These are phyloP conservation scores for Fragum fragum DNA, from an alignment of 2,888 invertebrate species.

Conservation along the genomic window DNA sequence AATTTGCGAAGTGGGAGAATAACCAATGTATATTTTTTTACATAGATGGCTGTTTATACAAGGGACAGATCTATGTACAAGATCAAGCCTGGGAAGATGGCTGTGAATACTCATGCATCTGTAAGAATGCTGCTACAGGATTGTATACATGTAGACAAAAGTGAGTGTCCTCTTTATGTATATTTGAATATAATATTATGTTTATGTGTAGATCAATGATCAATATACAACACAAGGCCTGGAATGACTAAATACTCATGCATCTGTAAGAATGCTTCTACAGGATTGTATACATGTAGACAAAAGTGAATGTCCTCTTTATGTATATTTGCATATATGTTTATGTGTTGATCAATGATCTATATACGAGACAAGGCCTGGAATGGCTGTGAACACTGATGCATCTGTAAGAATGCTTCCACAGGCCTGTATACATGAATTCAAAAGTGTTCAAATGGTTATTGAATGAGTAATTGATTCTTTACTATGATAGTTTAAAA, in stretches of 20 bases:
- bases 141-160: conserved; percentile 75
- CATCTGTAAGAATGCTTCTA: conserved; percentile 72
- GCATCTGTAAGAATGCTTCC: conserved; percentile 73
- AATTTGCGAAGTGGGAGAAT: too few species aligned
- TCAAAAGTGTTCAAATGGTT: too few species aligned
- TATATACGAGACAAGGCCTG: conserved; percentile 78
- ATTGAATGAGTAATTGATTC: too few species aligned
- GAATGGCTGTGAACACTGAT: conserved; percentile 75
- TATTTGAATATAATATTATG: too few species aligned
- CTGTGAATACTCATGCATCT: conserved; percentile 74
- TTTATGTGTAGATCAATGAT: too few species aligned
- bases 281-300: conserved; percentile 75
- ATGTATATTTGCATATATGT: too few species aligned
- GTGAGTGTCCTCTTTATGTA: too few species aligned
- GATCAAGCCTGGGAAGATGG: conserved; percentile 80
- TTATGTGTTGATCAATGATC: too few species aligned
- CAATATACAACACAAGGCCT: conserved; percentile 77
- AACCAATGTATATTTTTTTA: too few species aligned
- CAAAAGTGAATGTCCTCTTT: conserved; percentile 76
- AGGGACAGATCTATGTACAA: conserved; percentile 75
- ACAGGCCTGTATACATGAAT: conserved; percentile 75
- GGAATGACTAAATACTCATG: conserved; percentile 77
- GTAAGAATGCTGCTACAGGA: conserved; percentile 74
- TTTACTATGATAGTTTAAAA: too few species aligned
- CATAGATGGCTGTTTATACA: conserved; percentile 78